These are phyloP conservation scores for Aythya fuligula DNA, from an alignment of 2,797 vertebrate genomes.

Conservation along the genomic window DNA sequence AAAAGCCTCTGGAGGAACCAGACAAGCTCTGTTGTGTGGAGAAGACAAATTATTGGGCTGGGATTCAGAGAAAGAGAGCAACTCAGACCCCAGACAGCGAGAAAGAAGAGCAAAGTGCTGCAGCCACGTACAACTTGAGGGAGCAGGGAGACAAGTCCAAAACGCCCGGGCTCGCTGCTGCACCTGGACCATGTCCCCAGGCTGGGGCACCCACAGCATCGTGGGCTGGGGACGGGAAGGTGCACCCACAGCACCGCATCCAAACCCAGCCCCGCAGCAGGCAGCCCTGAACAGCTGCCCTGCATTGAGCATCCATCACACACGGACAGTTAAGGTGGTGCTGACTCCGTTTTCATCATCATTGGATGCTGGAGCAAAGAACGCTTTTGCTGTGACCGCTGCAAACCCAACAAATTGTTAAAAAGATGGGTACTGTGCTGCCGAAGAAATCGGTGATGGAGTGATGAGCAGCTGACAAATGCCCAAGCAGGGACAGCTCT, in stretches of 20 bases:
- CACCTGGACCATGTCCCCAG: accelerated
- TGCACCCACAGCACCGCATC: neutral
- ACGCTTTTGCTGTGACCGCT: accelerated
- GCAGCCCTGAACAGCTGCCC: no score
- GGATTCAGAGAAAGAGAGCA: accelerated
- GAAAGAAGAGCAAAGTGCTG: neutral
- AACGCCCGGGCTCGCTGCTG: neutral
- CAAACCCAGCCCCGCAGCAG: neutral
- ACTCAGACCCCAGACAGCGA: neutral
- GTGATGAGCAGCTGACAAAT: neutral
- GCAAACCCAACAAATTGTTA: neutral
- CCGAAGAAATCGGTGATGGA: neutral
- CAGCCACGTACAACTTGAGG: accelerated
- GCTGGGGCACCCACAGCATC: neutral
- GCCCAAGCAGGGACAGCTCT: neutral
- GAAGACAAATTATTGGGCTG: accelerated
- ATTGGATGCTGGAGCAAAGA: neutral
- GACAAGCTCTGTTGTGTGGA: neutral
- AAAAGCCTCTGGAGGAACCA: neutral
- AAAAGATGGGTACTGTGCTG: accelerated
- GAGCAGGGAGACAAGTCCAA: accelerated
- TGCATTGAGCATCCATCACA: accelerated
- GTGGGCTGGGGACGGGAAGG: neutral
- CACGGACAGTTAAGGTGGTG: accelerated
- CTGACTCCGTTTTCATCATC: neutral